Evolutionary conservation across 2,797 vertebrate species (phyloP).

Genomic region (Sebastes baramenuke): DNA sequence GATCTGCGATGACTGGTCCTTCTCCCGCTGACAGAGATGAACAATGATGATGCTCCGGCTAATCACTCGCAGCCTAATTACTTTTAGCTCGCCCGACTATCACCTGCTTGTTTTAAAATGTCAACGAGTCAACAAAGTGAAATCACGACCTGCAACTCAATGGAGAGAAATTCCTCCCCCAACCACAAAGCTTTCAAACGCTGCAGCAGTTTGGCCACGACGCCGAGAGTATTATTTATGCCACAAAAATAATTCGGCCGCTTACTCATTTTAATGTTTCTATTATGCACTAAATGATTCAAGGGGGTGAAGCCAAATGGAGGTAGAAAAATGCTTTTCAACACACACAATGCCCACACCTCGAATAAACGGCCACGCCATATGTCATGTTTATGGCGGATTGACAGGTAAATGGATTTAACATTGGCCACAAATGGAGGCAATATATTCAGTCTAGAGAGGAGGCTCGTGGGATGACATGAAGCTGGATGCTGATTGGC

Average conservation of each 20-base stretch:
- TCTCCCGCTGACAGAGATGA: slow-evolving; percentile 52
- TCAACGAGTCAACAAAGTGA: slow-evolving; percentile 39
- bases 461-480: slow-evolving; percentile 40
- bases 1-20: slow-evolving; percentile 43
- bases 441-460: slow-evolving; percentile 52
- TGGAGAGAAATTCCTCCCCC: slow-evolving; percentile 9
- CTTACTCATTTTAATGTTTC: slow-evolving; percentile 72
- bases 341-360: slow-evolving; percentile 34
- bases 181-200: slow-evolving; percentile 30
- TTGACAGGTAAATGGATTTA: slow-evolving; percentile 70
- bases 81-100: slow-evolving; percentile 50
- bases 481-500: slow-evolving; percentile 36
- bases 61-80: slow-evolving; percentile 66
- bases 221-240: slow-evolving; percentile 50
- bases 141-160: slow-evolving; percentile 20
- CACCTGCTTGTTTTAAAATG: slow-evolving; percentile 51
- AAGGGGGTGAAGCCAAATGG: slow-evolving; percentile 53
- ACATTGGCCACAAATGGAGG: slow-evolving; percentile 61
- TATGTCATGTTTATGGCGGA: slow-evolving; percentile 65
- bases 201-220: slow-evolving; percentile 44
- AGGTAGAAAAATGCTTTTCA: slow-evolving; percentile 48
- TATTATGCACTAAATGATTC: slow-evolving; percentile 63
- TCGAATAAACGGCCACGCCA: slow-evolving; percentile 19
- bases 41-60: slow-evolving; percentile 45
- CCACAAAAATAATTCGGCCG: slow-evolving; percentile 51